These are phyloP conservation scores for Podarcis lilfordi DNA, from an alignment of 2,797 vertebrate species.

Conservation along the genomic window DNA sequence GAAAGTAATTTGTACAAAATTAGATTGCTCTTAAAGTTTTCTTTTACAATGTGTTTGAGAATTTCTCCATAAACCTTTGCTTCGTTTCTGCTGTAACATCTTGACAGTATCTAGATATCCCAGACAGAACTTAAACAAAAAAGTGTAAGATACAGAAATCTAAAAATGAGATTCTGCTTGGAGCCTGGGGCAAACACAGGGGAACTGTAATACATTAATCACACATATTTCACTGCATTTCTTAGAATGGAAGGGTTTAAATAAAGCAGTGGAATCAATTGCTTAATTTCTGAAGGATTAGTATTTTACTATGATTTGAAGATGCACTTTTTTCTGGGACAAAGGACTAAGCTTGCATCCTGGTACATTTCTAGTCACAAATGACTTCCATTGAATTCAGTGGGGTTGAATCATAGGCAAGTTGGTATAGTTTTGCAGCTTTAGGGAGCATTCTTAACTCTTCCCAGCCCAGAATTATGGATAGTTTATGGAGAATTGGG, in stretches of 20 bases:
- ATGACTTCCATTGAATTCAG: not conserved
- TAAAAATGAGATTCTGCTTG: not conserved
- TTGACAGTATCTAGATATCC: not conserved
- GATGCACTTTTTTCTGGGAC: not conserved
- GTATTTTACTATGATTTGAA: not conserved
- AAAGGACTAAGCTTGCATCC: not conserved
- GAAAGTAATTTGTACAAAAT: slow-evolving; percentile 47
- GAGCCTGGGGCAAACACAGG: not conserved
- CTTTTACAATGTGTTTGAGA: not conserved
- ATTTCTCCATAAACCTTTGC: slow-evolving; percentile 40
- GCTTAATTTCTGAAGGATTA: not conserved
- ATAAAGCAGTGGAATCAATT: not conserved
- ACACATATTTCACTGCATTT: not conserved
- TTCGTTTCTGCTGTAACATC: not conserved
- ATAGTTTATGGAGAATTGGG: too few relatives aligned
- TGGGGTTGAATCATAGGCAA: not conserved
- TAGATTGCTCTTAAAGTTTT: slow-evolving; percentile 31
- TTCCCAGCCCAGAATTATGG: too few relatives aligned
- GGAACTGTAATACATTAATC: not conserved
- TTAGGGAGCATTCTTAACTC: not conserved
- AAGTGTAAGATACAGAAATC: not conserved
- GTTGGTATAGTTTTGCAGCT: not conserved
- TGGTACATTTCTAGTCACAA: not conserved
- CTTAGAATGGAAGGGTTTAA: too few relatives aligned
- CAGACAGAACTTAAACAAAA: not conserved